Conservation (phyloP, 2,888 invertebrate genomes). For the Megamerina dolium region DNA sequence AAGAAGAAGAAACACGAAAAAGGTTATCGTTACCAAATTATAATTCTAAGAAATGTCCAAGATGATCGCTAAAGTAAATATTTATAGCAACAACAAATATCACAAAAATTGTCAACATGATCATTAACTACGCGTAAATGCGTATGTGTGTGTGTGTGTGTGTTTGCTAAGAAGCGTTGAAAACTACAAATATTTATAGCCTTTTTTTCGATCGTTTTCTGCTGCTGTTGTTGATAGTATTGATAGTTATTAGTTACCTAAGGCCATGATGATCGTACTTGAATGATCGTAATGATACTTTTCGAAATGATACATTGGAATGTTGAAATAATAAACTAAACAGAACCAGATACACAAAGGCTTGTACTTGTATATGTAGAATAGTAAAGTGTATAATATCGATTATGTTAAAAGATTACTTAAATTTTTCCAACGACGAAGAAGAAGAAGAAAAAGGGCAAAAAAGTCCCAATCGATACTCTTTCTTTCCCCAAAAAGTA, state of each 20-base stretch:
- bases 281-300: too few species aligned
- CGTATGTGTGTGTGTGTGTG: too few species aligned
- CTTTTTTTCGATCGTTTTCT: too few species aligned
- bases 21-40: slow-evolving; percentile 23
- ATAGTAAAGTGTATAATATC: too few species aligned
- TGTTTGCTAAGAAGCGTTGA: slow-evolving; percentile 10
- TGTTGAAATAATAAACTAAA: slow-evolving; percentile 18
- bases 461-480: too few species aligned
- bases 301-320: slow-evolving; percentile 18
- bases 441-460: too few species aligned
- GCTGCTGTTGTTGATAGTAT: slow-evolving; percentile 6
- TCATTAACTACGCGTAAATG: slow-evolving; percentile 32
- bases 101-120: slow-evolving; percentile 37
- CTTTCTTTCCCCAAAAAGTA: too few species aligned
- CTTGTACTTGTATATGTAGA: slow-evolving; percentile 3
- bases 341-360: slow-evolving; percentile 5
- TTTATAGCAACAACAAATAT: background rate
- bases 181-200: slow-evolving; percentile 31
- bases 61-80: background rate
- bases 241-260: too few species aligned
- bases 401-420: too few species aligned
- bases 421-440: background rate
- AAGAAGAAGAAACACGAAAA: slow-evolving; percentile 19
- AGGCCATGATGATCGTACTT: too few species aligned
- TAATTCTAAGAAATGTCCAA: slow-evolving; percentile 20